These are phyloP conservation scores for Zophobas morio DNA, from an alignment of 1,140 invertebrate genomes.

Conservation along the genomic window DNA sequence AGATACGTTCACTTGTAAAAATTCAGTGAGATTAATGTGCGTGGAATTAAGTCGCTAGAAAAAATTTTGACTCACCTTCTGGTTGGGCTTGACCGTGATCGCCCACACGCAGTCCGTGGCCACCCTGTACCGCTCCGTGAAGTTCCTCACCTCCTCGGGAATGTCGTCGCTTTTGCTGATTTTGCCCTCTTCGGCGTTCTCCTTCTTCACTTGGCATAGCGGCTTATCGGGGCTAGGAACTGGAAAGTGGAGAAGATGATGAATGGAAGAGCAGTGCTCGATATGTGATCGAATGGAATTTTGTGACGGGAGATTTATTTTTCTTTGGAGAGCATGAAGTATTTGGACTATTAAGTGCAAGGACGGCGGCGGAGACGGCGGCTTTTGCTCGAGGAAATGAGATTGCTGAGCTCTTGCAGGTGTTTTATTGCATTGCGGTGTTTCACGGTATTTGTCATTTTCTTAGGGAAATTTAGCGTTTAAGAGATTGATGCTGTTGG, in stretches of 20 bases:
- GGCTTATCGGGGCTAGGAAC: constrained; percentile 69
- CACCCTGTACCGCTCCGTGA: constrained; percentile 70
- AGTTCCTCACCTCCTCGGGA: constrained; percentile 69
- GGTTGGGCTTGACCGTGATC: constrained; percentile 77
- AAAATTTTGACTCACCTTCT: constrained; percentile 73
- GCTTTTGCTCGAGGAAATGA: neutral
- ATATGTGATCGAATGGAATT: constrained; percentile 4
- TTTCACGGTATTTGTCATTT: too few relatives aligned
- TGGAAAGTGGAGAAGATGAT: constrained; percentile 53
- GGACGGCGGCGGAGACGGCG: neutral
- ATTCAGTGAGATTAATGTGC: too few relatives aligned
- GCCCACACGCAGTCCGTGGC: constrained; percentile 88
- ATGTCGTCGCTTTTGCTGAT: constrained; percentile 73
- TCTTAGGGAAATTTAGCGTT: too few relatives aligned
- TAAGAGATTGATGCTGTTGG: too few relatives aligned
- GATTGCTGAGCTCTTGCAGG: neutral
- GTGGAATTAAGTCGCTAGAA: too few relatives aligned
- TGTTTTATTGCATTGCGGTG: neutral
- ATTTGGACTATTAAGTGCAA: neutral
- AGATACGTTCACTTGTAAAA: too few relatives aligned
- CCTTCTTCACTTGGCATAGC: constrained; percentile 70
- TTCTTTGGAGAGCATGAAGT: constrained; percentile 1
- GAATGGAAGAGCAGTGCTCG: neutral
- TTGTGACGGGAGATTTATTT: constrained; percentile 8
- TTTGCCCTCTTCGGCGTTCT: constrained; percentile 69